Evolutionary conservation across 2,888 invertebrate species (phyloP).

Genomic region (Chymomyza procnemis): DNA sequence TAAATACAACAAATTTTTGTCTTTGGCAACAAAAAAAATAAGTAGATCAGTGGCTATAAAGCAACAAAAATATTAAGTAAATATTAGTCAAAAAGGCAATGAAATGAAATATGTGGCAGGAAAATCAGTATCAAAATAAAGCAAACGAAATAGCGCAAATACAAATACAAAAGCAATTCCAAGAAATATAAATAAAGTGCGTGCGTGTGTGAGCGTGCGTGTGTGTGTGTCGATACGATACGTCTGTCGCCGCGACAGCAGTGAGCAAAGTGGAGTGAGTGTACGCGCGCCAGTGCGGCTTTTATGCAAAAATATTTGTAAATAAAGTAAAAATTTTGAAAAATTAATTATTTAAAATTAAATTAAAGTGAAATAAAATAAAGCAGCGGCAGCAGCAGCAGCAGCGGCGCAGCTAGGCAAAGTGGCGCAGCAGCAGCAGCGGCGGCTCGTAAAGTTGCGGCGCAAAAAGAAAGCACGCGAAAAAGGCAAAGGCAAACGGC

Average conservation of each 20-base stretch:
- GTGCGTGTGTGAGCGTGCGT: constrained; percentile 6
- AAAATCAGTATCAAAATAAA: constrained; percentile 4
- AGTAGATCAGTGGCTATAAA: not conserved
- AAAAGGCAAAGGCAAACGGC: constrained; percentile 10
- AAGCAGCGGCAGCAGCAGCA: too few relatives aligned
- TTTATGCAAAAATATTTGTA: constrained; percentile 38
- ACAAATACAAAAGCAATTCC: constrained; percentile 4
- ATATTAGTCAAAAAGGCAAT: not conserved
- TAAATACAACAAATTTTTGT: not conserved
- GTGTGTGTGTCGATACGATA: constrained; percentile 2
- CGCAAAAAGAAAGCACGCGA: constrained; percentile 64
- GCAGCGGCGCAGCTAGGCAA: constrained; percentile 43
- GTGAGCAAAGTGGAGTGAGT: not conserved
- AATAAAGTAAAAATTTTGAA: constrained; percentile 59
- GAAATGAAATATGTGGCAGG: not conserved
- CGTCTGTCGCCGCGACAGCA: constrained; percentile 18
- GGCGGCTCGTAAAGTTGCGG: constrained; percentile 58
- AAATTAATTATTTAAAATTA: too few relatives aligned
- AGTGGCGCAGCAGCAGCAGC: constrained; percentile 24
- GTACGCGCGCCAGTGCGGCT: constrained; percentile 24
- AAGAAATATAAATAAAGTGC: constrained; percentile 30
- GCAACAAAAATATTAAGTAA: not conserved
- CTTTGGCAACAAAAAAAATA: not conserved
- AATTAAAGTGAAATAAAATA: too few relatives aligned
- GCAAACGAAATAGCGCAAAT: not conserved